Conservation (phyloP, 1,140 invertebrate species). For the Euglossa dilemma region DNA sequence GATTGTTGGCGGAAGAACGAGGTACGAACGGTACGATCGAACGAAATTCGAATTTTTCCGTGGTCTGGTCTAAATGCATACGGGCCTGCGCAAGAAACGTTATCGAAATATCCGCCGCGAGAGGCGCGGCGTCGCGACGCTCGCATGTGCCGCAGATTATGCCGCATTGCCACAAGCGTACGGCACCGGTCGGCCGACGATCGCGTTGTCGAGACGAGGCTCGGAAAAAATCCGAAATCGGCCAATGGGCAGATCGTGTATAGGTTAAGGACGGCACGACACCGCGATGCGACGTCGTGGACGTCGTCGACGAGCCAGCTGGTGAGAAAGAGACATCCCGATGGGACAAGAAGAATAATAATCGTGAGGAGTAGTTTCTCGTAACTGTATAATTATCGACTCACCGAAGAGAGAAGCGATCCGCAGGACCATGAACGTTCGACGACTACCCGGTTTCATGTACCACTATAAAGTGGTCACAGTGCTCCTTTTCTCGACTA, state of each 20-base stretch:
- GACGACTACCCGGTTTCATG: conserved; percentile 77
- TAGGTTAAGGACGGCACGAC: neutral
- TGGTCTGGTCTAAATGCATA: neutral
- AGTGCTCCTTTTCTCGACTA: conserved; percentile 55
- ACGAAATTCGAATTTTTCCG: conserved; percentile 15
- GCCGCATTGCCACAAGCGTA: conserved; percentile 71
- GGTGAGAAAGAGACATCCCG: neutral
- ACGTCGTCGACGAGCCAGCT: conserved; percentile 12
- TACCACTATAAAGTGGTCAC: conserved; percentile 74
- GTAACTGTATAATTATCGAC: neutral
- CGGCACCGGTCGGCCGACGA: conserved; percentile 40
- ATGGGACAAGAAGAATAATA: neutral
- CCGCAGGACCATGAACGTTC: conserved; percentile 71
- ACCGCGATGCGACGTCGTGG: conserved; percentile 38
- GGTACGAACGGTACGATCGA: neutral
- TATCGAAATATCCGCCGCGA: conserved; percentile 48
- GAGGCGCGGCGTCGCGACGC: conserved; percentile 64
- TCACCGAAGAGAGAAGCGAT: conserved; percentile 26
- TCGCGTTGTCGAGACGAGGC: neutral
- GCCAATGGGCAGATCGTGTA: conserved; percentile 13
- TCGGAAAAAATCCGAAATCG: neutral
- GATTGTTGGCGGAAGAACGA: neutral
- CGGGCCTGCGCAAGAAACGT: conserved; percentile 8
- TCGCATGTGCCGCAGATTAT: conserved; percentile 71
- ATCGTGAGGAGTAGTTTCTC: too few relatives aligned